Evolutionary conservation across 2,888 invertebrate species (phyloP).

Genomic region (Mythimna ferrago): DNA sequence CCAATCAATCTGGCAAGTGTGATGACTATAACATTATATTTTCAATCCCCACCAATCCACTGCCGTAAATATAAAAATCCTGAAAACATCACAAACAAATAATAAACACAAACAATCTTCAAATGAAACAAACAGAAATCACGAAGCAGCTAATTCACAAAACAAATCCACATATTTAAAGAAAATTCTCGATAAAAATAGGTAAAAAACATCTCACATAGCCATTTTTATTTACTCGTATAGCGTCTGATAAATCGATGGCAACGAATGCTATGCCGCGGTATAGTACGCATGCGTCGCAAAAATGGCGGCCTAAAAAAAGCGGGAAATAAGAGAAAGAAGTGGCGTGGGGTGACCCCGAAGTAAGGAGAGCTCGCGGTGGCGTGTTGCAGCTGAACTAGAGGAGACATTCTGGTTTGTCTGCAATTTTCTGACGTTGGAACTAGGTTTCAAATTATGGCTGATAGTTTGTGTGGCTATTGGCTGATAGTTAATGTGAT

Average conservation of each 20-base stretch:
- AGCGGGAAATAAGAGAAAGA: constrained; percentile 89
- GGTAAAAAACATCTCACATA: constrained; percentile 69
- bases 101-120: constrained; percentile 4
- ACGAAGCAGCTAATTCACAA: constrained; percentile 40
- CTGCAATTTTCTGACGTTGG: constrained; percentile 5
- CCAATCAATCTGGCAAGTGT: not conserved
- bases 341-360: constrained; percentile 77
- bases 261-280: constrained; percentile 69
- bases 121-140: constrained; percentile 30
- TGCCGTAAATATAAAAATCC: not conserved
- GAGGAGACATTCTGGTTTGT: constrained; percentile 52
- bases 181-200: constrained; percentile 71
- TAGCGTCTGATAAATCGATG: constrained; percentile 85
- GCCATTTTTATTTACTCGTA: constrained; percentile 80
- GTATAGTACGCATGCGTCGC: constrained; percentile 83
- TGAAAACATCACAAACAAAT: not conserved
- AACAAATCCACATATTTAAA: constrained; percentile 53
- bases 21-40: not conserved
- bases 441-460: not conserved
- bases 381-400: constrained; percentile 63
- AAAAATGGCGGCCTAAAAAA: constrained; percentile 89
- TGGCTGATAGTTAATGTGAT: not conserved
- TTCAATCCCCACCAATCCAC: not conserved
- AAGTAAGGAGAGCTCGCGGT: constrained; percentile 77
- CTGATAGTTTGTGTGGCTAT: not conserved